phyloP scores from a whole-genome alignment of 2,888 invertebrate species.

The Pachliopta kotzebuea region DNA sequence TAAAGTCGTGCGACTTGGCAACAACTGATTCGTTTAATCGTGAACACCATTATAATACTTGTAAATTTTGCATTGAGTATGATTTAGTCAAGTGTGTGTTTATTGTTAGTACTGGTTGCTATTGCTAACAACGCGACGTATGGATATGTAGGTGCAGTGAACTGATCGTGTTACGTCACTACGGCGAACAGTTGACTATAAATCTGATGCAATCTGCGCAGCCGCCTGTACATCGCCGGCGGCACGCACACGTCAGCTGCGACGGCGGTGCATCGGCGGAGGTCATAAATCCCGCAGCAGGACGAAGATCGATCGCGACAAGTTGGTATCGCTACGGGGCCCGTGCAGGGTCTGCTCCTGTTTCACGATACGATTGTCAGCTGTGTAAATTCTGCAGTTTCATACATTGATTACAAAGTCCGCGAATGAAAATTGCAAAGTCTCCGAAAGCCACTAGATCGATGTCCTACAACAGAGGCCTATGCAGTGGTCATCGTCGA shows the following conservation, averaged over 20 bases:
- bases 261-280: constrained; percentile 52
- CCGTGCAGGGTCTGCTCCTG: constrained; percentile 32
- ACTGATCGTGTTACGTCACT: constrained; percentile 16
- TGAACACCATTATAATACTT: no score
- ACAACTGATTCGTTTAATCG: no score
- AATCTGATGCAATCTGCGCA: constrained; percentile 38
- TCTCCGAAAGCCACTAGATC: no score
- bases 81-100: no score
- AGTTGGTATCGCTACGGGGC: constrained; percentile 41
- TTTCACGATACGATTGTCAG: constrained; percentile 10
- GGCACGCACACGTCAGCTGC: constrained; percentile 35
- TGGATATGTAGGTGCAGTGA: background rate
- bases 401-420: no score
- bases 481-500: no score
- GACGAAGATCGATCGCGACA: constrained; percentile 63
- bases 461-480: no score
- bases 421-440: no score
- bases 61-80: no score
- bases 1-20: no score
- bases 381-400: background rate
- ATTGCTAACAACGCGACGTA: no score
- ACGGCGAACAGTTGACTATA: constrained; percentile 31
- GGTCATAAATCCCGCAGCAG: constrained; percentile 57
- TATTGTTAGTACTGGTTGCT: no score
- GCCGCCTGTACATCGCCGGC: constrained; percentile 36